Evolutionary conservation across 2,797 vertebrate species (phyloP).

Genomic region (Myotis vivesi): DNA sequence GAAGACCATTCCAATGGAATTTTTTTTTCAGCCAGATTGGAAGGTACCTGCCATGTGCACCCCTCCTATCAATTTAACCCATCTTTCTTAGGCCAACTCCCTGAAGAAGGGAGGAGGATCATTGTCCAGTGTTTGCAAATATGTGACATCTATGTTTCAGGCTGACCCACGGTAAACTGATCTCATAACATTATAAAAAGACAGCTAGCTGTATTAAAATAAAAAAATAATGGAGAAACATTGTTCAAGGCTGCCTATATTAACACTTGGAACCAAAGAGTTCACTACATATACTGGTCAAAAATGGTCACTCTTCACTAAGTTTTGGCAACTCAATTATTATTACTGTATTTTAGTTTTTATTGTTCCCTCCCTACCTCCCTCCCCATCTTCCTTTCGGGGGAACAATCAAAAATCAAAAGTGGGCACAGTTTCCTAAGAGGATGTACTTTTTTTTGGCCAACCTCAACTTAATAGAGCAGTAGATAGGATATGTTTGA

Average conservation of each 20-base stretch:
- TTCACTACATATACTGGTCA: neutral
- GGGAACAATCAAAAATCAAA: constrained; percentile 28
- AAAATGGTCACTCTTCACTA: neutral
- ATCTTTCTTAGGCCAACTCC: neutral
- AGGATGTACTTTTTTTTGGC: neutral
- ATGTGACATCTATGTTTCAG: neutral
- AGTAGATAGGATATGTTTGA: neutral
- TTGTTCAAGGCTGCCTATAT: neutral
- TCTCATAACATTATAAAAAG: neutral
- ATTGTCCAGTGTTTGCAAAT: neutral
- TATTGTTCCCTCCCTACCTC: no score
- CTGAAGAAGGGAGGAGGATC: neutral
- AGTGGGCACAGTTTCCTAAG: neutral
- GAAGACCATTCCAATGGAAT: neutral
- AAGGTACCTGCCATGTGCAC: neutral
- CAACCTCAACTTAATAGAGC: neutral
- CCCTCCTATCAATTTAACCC: neutral
- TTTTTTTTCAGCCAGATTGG: neutral
- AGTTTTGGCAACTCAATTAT: neutral
- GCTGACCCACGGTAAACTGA: neutral
- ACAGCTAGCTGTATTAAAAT: neutral
- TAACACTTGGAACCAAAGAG: neutral
- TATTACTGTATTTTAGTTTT: neutral
- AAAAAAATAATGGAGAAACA: neutral
- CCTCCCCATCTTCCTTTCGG: neutral